phyloP scores from a whole-genome alignment of 2,888 invertebrate genomes.

The Theretra japonica region DNA sequence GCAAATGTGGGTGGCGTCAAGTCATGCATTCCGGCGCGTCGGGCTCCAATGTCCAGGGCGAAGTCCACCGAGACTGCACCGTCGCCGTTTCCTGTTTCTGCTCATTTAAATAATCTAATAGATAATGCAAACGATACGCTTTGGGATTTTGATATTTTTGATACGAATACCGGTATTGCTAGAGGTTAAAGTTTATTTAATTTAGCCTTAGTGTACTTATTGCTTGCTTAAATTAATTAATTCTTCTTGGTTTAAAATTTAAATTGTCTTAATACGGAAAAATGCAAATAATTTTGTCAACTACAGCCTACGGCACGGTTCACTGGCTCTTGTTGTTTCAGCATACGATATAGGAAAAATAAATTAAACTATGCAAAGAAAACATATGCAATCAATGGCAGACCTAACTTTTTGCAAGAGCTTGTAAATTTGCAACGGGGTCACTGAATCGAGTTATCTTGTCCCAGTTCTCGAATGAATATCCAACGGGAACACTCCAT shows the following conservation, averaged over 20 bases:
- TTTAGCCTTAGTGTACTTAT: too few relatives aligned
- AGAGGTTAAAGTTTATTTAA: too few relatives aligned
- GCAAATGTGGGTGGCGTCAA: not conserved
- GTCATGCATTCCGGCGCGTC: not conserved
- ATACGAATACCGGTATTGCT: not conserved
- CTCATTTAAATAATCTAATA: slow-evolving; percentile 18
- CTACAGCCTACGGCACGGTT: too few relatives aligned
- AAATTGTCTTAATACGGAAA: too few relatives aligned
- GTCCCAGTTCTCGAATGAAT: not conserved
- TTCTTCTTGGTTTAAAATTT: too few relatives aligned
- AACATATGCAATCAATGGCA: not conserved
- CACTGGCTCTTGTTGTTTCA: too few relatives aligned
- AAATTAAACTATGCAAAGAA: not conserved
- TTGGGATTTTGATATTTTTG: not conserved
- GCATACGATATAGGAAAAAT: too few relatives aligned
- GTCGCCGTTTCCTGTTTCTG: slow-evolving; percentile 5
- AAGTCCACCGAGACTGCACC: slow-evolving; percentile 23
- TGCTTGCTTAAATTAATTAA: too few relatives aligned
- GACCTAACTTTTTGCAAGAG: not conserved
- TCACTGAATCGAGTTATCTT: not conserved
- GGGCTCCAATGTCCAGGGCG: slow-evolving; percentile 17
- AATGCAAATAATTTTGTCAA: too few relatives aligned
- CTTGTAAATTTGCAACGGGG: not conserved
- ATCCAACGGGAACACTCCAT: not conserved
- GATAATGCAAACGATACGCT: slow-evolving; percentile 5